Conservation (phyloP, 2,888 invertebrate species). For the Macaria notata region DNA sequence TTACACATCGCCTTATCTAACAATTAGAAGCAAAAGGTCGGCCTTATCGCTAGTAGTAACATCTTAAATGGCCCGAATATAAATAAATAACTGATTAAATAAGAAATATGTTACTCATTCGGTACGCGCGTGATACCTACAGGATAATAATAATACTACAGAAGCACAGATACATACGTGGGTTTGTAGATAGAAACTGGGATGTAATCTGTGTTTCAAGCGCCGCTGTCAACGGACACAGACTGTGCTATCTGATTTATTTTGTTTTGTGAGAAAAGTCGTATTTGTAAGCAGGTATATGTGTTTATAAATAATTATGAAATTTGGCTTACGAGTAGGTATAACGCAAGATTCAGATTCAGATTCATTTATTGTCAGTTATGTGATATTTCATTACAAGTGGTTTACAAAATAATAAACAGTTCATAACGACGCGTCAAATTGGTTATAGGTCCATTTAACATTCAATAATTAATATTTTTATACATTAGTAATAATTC, state of each 20-base stretch:
- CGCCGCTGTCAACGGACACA: neutral
- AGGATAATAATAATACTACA: neutral
- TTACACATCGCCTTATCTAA: constrained; percentile 3
- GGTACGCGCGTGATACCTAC: constrained; percentile 15
- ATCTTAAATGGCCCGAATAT: constrained; percentile 19
- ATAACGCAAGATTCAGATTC: no score
- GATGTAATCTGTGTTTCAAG: neutral
- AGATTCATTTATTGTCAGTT: no score
- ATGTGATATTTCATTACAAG: no score
- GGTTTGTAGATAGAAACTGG: neutral
- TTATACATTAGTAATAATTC: no score
- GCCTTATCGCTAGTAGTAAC: constrained; percentile 11
- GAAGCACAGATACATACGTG: neutral
- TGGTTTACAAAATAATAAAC: no score
- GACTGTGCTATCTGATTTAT: neutral
- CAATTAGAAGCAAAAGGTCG: constrained; percentile 16
- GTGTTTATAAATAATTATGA: no score
- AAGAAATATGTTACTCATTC: constrained; percentile 13
- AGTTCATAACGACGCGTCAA: no score
- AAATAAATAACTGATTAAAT: constrained; percentile 15
- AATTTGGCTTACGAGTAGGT: no score
- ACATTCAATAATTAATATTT: no score
- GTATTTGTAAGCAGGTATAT: no score
- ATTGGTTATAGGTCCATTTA: no score
- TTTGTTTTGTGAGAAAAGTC: no score